phyloP scores from a whole-genome alignment of 2,888 invertebrate species.

The Diarsia rubi region DNA sequence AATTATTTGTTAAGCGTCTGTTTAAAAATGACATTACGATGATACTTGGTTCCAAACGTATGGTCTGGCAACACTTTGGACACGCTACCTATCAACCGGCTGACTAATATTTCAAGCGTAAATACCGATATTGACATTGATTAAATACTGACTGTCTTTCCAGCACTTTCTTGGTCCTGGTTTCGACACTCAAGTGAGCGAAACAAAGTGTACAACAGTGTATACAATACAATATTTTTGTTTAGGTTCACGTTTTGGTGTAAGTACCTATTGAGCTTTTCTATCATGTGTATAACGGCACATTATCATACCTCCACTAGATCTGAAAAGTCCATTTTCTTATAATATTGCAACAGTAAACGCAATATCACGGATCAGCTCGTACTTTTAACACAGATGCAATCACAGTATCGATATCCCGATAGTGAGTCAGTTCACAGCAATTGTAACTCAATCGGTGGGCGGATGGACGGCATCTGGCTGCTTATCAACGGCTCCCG shows the following conservation, averaged over 20 bases:
- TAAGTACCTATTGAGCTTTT: no score
- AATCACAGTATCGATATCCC: conserved; percentile 53
- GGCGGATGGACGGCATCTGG: conserved; percentile 84
- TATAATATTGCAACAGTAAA: neutral
- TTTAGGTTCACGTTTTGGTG: no score
- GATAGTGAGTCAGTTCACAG: conserved; percentile 66
- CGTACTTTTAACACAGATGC: conserved; percentile 25
- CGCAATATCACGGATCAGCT: conserved; percentile 18
- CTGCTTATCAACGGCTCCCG: conserved; percentile 80
- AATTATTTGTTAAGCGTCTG: neutral
- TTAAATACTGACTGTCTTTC: neutral
- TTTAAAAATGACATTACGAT: neutral
- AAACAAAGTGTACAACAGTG: no score
- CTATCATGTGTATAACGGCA: no score
- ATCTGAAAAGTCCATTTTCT: neutral
- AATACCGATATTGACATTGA: neutral
- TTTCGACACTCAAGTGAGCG: no score
- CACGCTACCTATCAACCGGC: neutral
- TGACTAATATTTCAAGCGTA: neutral
- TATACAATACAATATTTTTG: no score
- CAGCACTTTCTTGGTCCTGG: no score
- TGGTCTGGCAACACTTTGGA: neutral
- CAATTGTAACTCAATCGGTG: conserved; percentile 82
- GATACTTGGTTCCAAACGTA: no score
- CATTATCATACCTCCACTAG: no score